Evolutionary conservation across 1,140 invertebrate genomes (phyloP).

Genomic region (Plectrocnemia conspersa): DNA sequence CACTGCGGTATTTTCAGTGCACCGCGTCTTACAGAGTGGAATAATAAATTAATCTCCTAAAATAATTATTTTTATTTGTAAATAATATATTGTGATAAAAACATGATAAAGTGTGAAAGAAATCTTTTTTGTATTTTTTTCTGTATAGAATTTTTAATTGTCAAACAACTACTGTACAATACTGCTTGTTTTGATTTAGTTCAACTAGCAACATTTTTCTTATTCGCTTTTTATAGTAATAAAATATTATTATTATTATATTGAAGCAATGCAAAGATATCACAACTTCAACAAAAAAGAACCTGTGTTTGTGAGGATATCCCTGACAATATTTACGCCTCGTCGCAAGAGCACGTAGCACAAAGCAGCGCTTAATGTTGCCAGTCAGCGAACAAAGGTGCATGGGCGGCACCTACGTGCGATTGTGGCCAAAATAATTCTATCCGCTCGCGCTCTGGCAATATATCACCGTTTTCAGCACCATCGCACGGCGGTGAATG

Average conservation of each 20-base stretch:
- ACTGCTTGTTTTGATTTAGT: neutral
- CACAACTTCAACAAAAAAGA: no score
- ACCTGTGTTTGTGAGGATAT: no score
- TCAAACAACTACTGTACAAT: conserved; percentile 6
- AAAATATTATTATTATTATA: conserved; percentile 1
- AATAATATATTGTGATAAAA: no score
- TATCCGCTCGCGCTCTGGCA: neutral
- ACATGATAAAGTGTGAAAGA: no score
- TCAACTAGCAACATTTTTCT: neutral
- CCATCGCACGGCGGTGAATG: neutral
- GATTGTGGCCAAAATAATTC: conserved; percentile 8
- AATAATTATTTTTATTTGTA: no score
- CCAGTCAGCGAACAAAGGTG: neutral
- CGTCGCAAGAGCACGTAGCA: neutral
- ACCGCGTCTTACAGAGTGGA: no score
- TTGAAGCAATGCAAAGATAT: neutral
- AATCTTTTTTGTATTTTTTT: no score
- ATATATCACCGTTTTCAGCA: conserved; percentile 14
- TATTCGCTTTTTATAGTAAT: neutral
- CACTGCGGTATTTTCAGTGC: no score
- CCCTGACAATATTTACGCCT: neutral
- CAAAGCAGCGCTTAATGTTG: no score
- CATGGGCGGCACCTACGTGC: neutral
- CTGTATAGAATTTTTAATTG: neutral
- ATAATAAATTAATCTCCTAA: no score